Conservation (phyloP, 2,113 vertebrate genomes). For the Poecile atricapillus region DNA sequence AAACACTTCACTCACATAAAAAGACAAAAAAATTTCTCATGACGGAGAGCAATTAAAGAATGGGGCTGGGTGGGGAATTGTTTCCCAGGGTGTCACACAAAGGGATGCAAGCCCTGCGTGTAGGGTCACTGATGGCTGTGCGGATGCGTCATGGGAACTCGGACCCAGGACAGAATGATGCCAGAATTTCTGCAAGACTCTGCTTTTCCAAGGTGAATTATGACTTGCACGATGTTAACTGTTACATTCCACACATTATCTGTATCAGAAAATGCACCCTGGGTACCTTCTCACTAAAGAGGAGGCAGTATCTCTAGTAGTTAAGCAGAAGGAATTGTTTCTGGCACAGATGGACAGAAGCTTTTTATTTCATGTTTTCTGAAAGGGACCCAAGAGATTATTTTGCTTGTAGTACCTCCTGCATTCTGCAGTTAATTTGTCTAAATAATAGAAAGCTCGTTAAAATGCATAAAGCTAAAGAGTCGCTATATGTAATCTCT, state of each 20-base stretch:
- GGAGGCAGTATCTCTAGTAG: not conserved
- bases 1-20: not conserved
- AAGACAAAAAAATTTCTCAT: not conserved
- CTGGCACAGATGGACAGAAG: not conserved
- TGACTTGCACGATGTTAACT: not conserved
- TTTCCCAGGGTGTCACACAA: not conserved
- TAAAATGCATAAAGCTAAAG: not conserved
- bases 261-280: not conserved
- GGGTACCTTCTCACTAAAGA: not conserved
- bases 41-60: not conserved
- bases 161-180: fast-evolving
- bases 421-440: not conserved
- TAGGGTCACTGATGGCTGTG: not conserved
- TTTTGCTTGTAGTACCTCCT: not conserved
- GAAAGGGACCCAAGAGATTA: not conserved
- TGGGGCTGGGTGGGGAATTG: fast-evolving
- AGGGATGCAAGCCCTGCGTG: not conserved
- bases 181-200: not conserved
- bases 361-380: not conserved
- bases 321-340: not conserved
- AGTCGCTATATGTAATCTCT: not conserved
- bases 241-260: not conserved
- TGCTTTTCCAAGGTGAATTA: not conserved
- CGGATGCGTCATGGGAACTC: fast-evolving
- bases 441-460: not conserved